These are phyloP conservation scores for Sceliomorpha sp. DNA, from an alignment of 2,888 invertebrate genomes.

Conservation along the genomic window DNA sequence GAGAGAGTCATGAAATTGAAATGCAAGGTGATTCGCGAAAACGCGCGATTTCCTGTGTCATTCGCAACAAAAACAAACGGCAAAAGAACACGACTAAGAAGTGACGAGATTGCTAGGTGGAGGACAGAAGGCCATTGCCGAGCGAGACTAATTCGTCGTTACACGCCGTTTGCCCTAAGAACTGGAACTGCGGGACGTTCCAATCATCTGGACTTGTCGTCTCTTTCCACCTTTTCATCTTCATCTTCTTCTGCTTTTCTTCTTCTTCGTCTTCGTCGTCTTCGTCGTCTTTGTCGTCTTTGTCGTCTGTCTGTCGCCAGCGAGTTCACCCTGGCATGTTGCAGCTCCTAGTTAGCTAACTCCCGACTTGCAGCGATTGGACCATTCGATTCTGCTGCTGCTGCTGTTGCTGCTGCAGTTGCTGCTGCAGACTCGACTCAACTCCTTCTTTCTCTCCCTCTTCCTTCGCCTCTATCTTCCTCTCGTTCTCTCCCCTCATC, in stretches of 20 bases:
- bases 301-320: conserved; percentile 37
- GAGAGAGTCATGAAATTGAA: conserved; percentile 15
- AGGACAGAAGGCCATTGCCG: conserved; percentile 26
- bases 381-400: conserved; percentile 42
- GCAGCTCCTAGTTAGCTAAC: conserved; percentile 44
- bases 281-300: too few species aligned
- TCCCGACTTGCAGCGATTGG: conserved; percentile 51
- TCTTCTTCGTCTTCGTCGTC: too few species aligned
- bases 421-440: too few species aligned
- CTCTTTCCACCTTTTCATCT: conserved; percentile 13
- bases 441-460: conserved; percentile 39
- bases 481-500: too few species aligned
- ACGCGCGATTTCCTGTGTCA: conserved; percentile 31
- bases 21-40: conserved; percentile 26
- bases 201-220: conserved; percentile 34
- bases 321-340: too few species aligned
- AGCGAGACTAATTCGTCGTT: conserved; percentile 36
- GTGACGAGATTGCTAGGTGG: too few species aligned
- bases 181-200: conserved; percentile 21
- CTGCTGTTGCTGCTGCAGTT: too few species aligned
- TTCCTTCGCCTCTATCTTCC: too few species aligned
- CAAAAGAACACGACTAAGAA: conserved; percentile 16
- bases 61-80: conserved; percentile 2
- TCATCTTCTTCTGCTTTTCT: conserved; percentile 41
- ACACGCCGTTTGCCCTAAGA: too few species aligned